Evolutionary conservation across 2,113 vertebrate genomes (phyloP), one percentile per base, ranked within the genome.

Genomic region (Steatornis caripensis): DNA sequence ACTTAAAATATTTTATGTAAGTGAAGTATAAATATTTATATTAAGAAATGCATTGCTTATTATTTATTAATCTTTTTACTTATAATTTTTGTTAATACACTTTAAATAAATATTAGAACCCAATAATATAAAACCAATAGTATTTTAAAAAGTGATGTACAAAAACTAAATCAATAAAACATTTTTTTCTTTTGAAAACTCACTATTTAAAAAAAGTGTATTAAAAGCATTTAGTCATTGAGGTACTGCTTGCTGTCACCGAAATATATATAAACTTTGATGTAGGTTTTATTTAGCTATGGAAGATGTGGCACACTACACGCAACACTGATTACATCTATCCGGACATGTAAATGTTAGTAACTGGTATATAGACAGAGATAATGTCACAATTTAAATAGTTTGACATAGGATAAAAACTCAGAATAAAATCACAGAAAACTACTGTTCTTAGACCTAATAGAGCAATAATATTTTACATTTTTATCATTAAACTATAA

Each of bases 51-150:
- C 2, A 20, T 51, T 68, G 12, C 4, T 36, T 1, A 20, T 6
- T 89, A 22, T 89, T 45, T 57, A 21, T 37, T n/a, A 15, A 48
- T 37, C 3, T 60, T 84, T 86, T 64, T 34, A 79, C 6, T 54
- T 43, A 29, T 7, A 5, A 46, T 11, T 69, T 83, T 72, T 91
- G 4, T 46, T 60, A n/a, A n/a, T 58, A 49, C 0, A 1, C 8
- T 39, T 68, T 46, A 68, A 86, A 76, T 3, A 4, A 89, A 61
- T 57, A 61, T 30, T 51, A 61, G 36, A 87, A 55, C 11, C 77
- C 3, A 20, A 54, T 45, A 77, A 69, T 46, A 41, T 0, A 19
- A 85, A 80, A 3, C 0, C 1, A 36, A 41, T 4, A 60, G 12
- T 41, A 66, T 70, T 75, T 75, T 1, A 10, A 34, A 70, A 61